Evolutionary conservation across 1,140 invertebrate species (phyloP), one percentile per base, ranked within the genome.

Genomic region (Anastrepha ludens): DNA sequence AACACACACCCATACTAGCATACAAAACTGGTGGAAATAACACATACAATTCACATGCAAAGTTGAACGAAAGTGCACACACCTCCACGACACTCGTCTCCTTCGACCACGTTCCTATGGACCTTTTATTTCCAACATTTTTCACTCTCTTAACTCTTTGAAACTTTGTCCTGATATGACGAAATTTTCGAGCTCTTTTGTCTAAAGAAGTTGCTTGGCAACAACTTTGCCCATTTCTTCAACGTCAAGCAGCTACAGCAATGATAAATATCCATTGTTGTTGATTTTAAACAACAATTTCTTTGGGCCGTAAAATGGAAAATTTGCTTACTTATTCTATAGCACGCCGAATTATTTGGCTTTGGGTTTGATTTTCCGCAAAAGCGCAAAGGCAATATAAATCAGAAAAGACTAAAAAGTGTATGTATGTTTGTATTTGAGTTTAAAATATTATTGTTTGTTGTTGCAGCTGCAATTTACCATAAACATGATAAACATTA

Each of bases 311-410:
- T 81, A 81, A 55, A 81, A 55, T 55, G 74, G 74, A 50, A 81
- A 81, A 81, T 81, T 81, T 50, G 44, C 67, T 41, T 74, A 74
- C 29, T 44, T 81, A 81, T 81, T 2, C n/a, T 81, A 9, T 81
- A 47, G 74, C n/a, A 20, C n/a, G 74, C 20, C 41, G 47, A 17
- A 13, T 50, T 81, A 74, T 74, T n/a, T 44, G 13, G n/a, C 7
- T 50, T 55, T 9, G 20, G 15, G 15, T 74, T 13, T 74, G 41
- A 44, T 74, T 74, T 74, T 50, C 17, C 44, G 70, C 70, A 74
- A 74, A 74, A 74, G 39, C 70, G n/a, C 70, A 74, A 74, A 74
- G 13, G 3, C 70, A 47, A 47, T n/a, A 17, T 41, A 74, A 74
- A 74, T 29, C 65, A 67, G 39, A 39, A 67, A 67, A 67, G 39